Evolutionary conservation across 2,113 vertebrate species (phyloP).

Genomic region (Patagioenas fasciata): DNA sequence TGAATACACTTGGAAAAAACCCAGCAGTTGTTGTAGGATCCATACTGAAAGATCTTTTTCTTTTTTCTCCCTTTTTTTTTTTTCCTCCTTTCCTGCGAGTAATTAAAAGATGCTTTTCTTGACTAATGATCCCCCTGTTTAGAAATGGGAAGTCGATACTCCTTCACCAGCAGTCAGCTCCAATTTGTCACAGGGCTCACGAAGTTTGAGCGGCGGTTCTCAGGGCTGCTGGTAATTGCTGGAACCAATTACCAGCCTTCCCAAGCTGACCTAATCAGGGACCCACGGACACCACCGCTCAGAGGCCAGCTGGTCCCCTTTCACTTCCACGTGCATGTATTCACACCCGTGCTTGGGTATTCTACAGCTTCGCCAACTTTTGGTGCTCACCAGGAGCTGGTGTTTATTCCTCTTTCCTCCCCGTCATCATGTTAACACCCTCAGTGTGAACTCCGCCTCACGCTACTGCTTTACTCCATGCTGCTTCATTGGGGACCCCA

Average conservation of each 20-base stretch:
- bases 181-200: slow-evolving; percentile 87
- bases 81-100: slow-evolving; percentile 73
- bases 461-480: background rate
- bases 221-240: slow-evolving; percentile 69
- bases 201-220: slow-evolving; percentile 66
- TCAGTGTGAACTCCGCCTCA: background rate
- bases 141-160: slow-evolving; percentile 89
- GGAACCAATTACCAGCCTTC: slow-evolving; percentile 73
- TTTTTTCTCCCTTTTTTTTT: background rate
- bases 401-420: background rate
- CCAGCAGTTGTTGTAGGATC: slow-evolving; percentile 75
- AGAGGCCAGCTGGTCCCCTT: slow-evolving; percentile 25
- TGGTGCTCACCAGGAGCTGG: rapidly evolving
- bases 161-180: slow-evolving; percentile 83
- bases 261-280: slow-evolving; percentile 65
- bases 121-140: slow-evolving; percentile 89
- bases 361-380: background rate
- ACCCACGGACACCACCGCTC: background rate
- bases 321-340: background rate
- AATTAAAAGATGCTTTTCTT: slow-evolving; percentile 97
- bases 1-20: slow-evolving; percentile 65
- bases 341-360: rapidly evolving
- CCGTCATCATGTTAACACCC: rapidly evolving
- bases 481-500: background rate
- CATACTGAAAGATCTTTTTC: slow-evolving; percentile 77